Evolutionary conservation across 2,888 invertebrate species (phyloP).

Genomic region (Hartigia nigra): DNA sequence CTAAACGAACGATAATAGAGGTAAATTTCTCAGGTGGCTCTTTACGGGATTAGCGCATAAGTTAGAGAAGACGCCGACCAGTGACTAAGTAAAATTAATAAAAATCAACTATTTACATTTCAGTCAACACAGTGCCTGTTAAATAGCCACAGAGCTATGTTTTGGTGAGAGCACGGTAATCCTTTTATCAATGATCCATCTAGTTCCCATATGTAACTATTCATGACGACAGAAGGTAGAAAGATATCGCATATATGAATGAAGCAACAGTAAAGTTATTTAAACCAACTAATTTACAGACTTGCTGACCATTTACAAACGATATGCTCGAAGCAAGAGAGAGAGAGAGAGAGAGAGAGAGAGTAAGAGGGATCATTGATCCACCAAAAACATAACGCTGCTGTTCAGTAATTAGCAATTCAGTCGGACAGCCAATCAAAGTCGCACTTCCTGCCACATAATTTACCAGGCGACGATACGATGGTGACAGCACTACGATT

Average conservation of each 20-base stretch:
- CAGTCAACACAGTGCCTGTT: constrained; percentile 7
- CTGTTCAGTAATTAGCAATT: constrained; percentile 29
- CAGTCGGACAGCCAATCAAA: constrained; percentile 21
- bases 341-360: not conserved
- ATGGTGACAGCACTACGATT: constrained; percentile 59
- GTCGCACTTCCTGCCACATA: constrained; percentile 42
- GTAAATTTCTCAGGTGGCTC: not conserved
- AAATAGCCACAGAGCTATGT: constrained; percentile 45
- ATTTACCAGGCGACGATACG: constrained; percentile 61
- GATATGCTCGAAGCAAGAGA: not conserved
- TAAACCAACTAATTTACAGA: not conserved
- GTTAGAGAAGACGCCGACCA: not conserved
- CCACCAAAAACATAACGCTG: not conserved
- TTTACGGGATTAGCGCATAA: not conserved
- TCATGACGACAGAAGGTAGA: not conserved
- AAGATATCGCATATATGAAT: not conserved
- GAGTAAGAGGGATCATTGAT: not conserved
- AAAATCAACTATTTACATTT: not conserved
- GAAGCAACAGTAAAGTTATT: not conserved
- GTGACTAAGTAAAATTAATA: not conserved
- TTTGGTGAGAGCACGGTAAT: constrained; percentile 28
- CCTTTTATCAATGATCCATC: not conserved
- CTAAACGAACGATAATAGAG: not conserved
- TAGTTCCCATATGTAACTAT: not conserved
- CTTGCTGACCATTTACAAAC: not conserved